These are phyloP conservation scores for Artemia sinica DNA, from an alignment of 2,888 invertebrate genomes.

Conservation along the genomic window DNA sequence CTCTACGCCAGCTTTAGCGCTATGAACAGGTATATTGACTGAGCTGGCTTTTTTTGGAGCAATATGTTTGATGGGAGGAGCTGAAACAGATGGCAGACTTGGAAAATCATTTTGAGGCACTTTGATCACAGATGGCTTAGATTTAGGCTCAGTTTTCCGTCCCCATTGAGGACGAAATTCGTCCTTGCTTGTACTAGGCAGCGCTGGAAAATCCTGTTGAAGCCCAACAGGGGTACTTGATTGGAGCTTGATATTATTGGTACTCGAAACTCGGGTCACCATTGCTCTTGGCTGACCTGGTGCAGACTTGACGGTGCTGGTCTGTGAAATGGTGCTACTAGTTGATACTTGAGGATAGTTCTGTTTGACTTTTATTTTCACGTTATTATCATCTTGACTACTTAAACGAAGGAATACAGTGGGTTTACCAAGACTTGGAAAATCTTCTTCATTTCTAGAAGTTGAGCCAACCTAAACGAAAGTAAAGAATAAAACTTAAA, in stretches of 20 bases:
- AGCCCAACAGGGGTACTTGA: neutral
- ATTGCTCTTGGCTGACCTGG: slow-evolving; percentile 15
- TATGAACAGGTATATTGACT: neutral
- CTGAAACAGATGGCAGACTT: neutral
- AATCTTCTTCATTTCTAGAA: slow-evolving; percentile 18
- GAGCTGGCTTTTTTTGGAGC: slow-evolving; percentile 7
- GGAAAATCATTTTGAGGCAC: slow-evolving; percentile 5
- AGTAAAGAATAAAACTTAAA: neutral
- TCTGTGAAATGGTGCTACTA: neutral
- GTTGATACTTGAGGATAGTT: slow-evolving; percentile 15
- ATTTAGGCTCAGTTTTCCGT: neutral
- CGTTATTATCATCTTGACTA: slow-evolving; percentile 19
- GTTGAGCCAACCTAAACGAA: slow-evolving; percentile 4
- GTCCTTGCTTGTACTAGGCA: neutral
- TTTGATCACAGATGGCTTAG: neutral
- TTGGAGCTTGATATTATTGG: slow-evolving; percentile 22
- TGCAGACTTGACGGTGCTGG: neutral
- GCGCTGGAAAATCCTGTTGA: neutral
- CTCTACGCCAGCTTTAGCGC: neutral
- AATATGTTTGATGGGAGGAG: slow-evolving; percentile 1
- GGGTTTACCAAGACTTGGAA: slow-evolving; percentile 17
- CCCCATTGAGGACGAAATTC: neutral
- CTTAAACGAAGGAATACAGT: slow-evolving; percentile 17
- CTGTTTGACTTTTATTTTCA: slow-evolving; percentile 19
- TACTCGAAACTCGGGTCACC: slow-evolving; percentile 21